phyloP scores from a whole-genome alignment of 2,888 invertebrate genomes.

The Nomada goodeniana region DNA sequence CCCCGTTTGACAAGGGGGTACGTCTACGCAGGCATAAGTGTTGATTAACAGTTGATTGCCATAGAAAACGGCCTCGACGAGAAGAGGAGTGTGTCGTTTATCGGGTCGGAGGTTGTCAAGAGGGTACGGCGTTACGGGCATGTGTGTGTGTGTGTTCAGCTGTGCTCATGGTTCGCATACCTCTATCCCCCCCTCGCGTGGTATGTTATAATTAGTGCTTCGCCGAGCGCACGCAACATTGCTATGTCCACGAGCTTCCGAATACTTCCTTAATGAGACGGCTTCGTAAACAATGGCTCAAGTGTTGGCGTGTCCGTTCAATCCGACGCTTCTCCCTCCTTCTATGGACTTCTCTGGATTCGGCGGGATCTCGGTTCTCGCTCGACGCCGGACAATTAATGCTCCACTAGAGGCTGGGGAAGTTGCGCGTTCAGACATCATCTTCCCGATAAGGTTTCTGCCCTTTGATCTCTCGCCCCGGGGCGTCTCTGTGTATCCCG shows the following conservation, averaged over 20 bases:
- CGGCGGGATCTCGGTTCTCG: neutral
- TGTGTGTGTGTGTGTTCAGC: constrained; percentile 33
- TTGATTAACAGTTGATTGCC: constrained; percentile 69
- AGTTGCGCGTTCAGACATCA: constrained; percentile 21
- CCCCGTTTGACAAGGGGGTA: constrained; percentile 43
- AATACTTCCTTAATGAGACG: constrained; percentile 75
- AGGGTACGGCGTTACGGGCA: constrained; percentile 1
- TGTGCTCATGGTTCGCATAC: constrained; percentile 70
- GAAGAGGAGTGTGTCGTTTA: constrained; percentile 32
- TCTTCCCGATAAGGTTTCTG: neutral
- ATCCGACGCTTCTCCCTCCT: neutral
- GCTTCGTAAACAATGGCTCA: constrained; percentile 69
- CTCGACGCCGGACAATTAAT: constrained; percentile 22
- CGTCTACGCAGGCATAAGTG: constrained; percentile 58
- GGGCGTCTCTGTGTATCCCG: constrained; percentile 8
- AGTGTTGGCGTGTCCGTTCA: constrained; percentile 49
- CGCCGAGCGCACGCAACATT: constrained; percentile 70
- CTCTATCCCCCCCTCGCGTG: constrained; percentile 69
- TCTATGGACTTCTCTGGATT: neutral
- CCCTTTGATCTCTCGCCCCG: constrained; percentile 38
- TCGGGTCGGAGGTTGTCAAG: constrained; percentile 1
- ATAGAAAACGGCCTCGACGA: constrained; percentile 42
- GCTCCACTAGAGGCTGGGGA: constrained; percentile 10
- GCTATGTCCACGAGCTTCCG: constrained; percentile 70
- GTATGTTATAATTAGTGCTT: constrained; percentile 79